Conservation (phyloP, 2,888 invertebrate species). For the Rutpela maculata region DNA sequence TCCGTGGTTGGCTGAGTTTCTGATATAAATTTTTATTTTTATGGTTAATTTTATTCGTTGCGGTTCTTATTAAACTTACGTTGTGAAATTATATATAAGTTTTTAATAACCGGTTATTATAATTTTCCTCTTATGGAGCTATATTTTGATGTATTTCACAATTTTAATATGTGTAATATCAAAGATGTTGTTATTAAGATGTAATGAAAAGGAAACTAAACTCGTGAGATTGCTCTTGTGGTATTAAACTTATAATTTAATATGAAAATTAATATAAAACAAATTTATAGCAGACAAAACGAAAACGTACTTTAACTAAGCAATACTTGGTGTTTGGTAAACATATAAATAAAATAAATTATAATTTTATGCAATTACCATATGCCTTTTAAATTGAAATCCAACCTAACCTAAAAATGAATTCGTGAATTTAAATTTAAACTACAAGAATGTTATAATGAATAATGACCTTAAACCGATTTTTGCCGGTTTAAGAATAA, state of each 20-base stretch:
- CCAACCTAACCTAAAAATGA: too few relatives aligned
- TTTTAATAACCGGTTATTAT: slow-evolving; percentile 36
- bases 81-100: slow-evolving; percentile 19
- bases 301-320: too few relatives aligned
- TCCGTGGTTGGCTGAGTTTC: slow-evolving; percentile 2
- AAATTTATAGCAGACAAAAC: too few relatives aligned
- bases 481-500: too few relatives aligned
- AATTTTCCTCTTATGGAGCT: slow-evolving; percentile 28
- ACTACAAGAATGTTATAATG: too few relatives aligned
- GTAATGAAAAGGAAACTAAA: slow-evolving; percentile 31
- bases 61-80: slow-evolving; percentile 24
- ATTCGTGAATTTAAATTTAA: too few relatives aligned
- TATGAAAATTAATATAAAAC: neutral
- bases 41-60: neutral
- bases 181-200: slow-evolving; percentile 23
- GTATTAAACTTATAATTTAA: slow-evolving; percentile 12
- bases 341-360: too few relatives aligned
- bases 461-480: too few relatives aligned
- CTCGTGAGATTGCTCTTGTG: slow-evolving; percentile 1
- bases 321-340: too few relatives aligned
- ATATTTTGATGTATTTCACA: slow-evolving; percentile 36
- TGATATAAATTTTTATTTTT: slow-evolving; percentile 19
- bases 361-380: too few relatives aligned
- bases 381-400: too few relatives aligned
- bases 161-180: slow-evolving; percentile 34